A percentile compares a stretch with the other conserved stretches of the same genome.
phyloP scores from a whole-genome alignment of 2,797 vertebrate species.

The Peromyscus nudipes region DNA sequence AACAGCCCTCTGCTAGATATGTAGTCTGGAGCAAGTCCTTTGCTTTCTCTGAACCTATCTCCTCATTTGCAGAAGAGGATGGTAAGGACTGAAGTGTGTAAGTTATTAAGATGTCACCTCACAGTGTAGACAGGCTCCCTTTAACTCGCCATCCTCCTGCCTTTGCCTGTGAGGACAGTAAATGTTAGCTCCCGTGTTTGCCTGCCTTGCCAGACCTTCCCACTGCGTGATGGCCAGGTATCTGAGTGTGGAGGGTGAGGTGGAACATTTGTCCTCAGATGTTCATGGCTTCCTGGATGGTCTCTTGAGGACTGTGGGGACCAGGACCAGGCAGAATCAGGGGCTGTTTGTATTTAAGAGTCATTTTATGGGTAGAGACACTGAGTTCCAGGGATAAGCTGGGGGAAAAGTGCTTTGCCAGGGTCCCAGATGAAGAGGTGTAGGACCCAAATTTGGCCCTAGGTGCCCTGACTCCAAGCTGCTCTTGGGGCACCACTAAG shows the following conservation, averaged over 20 bases:
- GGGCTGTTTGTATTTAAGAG: not conserved
- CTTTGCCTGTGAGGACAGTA: not conserved
- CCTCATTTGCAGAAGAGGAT: not conserved
- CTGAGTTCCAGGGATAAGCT: not conserved
- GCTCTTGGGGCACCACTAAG: not conserved
- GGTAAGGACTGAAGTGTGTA: not conserved
- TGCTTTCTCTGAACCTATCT: conserved; percentile 37
- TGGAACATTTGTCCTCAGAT: not conserved
- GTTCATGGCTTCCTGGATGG: not conserved
- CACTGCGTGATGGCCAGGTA: too few relatives aligned
- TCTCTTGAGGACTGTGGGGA: not conserved
- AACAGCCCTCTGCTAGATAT: not conserved
- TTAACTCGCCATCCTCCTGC: not conserved
- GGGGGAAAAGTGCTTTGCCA: not conserved
- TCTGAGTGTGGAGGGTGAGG: not conserved
- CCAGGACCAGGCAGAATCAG: not conserved
- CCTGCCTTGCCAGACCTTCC: not conserved
- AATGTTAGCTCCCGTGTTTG: not conserved
- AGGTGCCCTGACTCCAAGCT: not conserved
- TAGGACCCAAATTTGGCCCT: not conserved
- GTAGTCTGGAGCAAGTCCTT: not conserved
- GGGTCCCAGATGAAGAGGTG: not conserved
- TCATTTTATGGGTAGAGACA: not conserved
- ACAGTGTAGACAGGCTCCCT: not conserved
- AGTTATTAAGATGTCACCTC: not conserved